Base-by-base conservation (phyloP, 2,797 vertebrate genomes). In the Coregonus ussuriensis region DNA sequence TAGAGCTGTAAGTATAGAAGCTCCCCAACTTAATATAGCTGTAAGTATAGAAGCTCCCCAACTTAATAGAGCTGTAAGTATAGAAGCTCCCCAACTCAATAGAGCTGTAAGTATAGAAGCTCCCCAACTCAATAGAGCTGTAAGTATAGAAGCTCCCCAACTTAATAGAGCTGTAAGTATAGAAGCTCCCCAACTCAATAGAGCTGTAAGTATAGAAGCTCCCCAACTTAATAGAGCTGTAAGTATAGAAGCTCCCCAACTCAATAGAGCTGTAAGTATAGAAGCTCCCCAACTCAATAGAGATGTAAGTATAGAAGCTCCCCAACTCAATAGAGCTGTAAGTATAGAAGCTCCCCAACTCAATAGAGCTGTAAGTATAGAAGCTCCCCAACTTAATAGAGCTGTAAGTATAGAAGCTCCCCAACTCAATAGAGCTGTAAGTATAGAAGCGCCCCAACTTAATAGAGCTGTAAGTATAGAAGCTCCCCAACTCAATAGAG, bases 21-120 rank as follows among this genome's bases (percentile, higher is more conserved):
- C 96, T 99, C 80, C 97, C 98, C 87, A 99, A 99, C 92, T 95
- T 99, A 74, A 96, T 98, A 88, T 97, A 99, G 93, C 88, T 99
- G 41, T 47, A 47, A 89, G 97, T 96, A 79, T 97, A 98, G 94
- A 99, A 99, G 92, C 96, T 99, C 80, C 98, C 98, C 87, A 99
- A 99, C 92, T 95, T 99, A 74, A 96, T 98, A 88, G 97, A 99
- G 93, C 88, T 99, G 7, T 9, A 41, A 89, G 97, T 96, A 79
- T 97, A 98, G 94, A 99, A 99, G 92, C 96, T 99, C 80, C 98
- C 98, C 86, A 99, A 99, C 92, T 95, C 99, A 75, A 96, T 98
- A 88, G 97, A 99, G 93, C 88, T 99, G 7, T 47, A 47, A 89
- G 97, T 96, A 79, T 97, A 98, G 94, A 99, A 99, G 92, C 96